Base-by-base conservation (phyloP, 2,888 invertebrate species). In the Beris chalybata region DNA sequence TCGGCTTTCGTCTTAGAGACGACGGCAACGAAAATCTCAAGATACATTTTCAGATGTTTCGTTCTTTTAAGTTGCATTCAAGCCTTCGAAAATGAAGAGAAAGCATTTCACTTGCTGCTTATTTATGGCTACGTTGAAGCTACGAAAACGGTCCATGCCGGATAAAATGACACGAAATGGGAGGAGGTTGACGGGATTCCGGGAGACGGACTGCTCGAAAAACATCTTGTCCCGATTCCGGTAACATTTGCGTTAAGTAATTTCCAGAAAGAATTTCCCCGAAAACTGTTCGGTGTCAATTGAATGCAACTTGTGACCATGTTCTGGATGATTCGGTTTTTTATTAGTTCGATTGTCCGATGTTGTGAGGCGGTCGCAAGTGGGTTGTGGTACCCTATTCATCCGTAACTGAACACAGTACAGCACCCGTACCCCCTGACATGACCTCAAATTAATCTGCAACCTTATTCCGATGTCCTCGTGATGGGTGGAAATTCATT, bases 401-500 rank as follows among this genome's bases (percentile, higher is more conserved):
- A 64, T 11, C 48, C 48, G 30, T 30, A 30, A 30, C 43, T 31
- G 43, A 45, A 53, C 38, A 53, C 38, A 53, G 58, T 38, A 58
- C 44, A 15, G 47, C 63, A 44, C 56, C 66, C 43, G n/a, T 64
- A 54, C 57, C 45, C 65, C 68, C 45, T 65, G 65, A 66, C 61
- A 66, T 69, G 69, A 69, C 69, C 69, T 66, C 66, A 58, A 69
- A 69, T 69, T 69, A 69, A 69, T 69, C 69, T 64, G 29, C 59
- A 65, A 56, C 65, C 57, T 67, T 52, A 55, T 53, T 48, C 38
- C 38, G 52, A n/a, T 32, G 53, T 15, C 43, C 54, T 48, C 53
- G 47, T 45, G 30, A 54, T 56, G 50, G 30, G 45, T 53, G 30
- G 44, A 56, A 43, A 29, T 63, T 30, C 45, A 38, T 50, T 61